Evolutionary conservation across 2,888 invertebrate genomes (phyloP), one percentile per base, ranked within the genome.

Genomic region (Sarcophaga rosellei): DNA sequence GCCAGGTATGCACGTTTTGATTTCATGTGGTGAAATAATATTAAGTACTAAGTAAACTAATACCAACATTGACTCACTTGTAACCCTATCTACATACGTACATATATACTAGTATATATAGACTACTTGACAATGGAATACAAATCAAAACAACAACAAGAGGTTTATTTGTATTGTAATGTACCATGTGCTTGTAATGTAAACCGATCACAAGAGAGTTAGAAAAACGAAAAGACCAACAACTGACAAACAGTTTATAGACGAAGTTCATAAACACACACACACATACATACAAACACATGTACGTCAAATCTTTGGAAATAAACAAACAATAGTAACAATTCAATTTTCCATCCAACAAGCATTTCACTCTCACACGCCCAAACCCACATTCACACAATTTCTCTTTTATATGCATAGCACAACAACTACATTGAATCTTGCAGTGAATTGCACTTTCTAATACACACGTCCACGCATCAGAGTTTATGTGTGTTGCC

Each of bases 11-110:
- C 76, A 83, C 83, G 86, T 73, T 86, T 77, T 80, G 77, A 74
- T 74, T 80, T 83, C 86, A 86, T 83, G 80, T 73, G 80, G 76
- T 73, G 76, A 83, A 83, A 83, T 83, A 86, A 83, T 83, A 86
- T 83, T 83, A 83, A 80, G 83, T 76, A 83, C 76, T 75, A 86
- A 86, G 80, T 83, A 83, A 86, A 80, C 82, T 80, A 69, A 85
- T 78, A 76, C 70, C 75, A 75, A 81, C 72, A 53, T 17, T 17
- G 53, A 17, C 35, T 57, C 21, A 63, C 20, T 47, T 4, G 25
- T 20, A 23, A 1, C 47, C 44, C 45, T 35, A 57, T 10, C 2
- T 45, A 61, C 44, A 25, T 5, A 73, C 17, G 61, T 21, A 47
- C 10, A n/a, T 10, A 17, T 3, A 1, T 53, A 17, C 3, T 10